These are phyloP conservation scores for Sebastes nivosus DNA, from an alignment of 2,797 vertebrate genomes.

Conservation along the genomic window DNA sequence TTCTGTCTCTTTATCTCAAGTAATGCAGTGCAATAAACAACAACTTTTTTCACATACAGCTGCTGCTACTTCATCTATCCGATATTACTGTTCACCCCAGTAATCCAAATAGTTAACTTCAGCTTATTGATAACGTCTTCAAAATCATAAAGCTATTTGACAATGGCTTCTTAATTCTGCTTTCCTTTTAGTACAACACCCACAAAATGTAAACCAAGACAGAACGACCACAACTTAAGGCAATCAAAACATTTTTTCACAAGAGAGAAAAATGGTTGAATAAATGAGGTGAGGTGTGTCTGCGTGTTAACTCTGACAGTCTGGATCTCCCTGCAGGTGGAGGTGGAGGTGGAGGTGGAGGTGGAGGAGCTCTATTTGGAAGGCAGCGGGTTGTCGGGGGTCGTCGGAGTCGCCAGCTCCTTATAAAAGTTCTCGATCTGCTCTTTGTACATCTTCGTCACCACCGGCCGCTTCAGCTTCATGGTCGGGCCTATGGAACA, in stretches of 20 bases:
- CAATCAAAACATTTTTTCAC: conserved; percentile 29
- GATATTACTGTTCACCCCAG: conserved; percentile 34
- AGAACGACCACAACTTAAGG: conserved; percentile 48
- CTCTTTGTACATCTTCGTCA: conserved; percentile 88
- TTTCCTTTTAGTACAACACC: conserved; percentile 33
- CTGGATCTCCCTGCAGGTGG: background rate
- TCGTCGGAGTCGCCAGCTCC: conserved; percentile 80
- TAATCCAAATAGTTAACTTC: conserved; percentile 60
- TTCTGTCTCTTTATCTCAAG: conserved; percentile 38
- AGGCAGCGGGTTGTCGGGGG: conserved; percentile 78
- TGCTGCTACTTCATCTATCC: conserved; percentile 45
- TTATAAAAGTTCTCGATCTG: conserved; percentile 89
- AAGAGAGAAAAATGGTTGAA: background rate
- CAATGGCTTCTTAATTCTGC: conserved; percentile 58
- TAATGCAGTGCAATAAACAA: conserved; percentile 47
- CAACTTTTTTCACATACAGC: conserved; percentile 6
- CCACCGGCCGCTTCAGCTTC: conserved; percentile 89
- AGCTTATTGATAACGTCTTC: conserved; percentile 14
- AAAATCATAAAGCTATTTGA: conserved; percentile 56
- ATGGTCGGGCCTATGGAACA: conserved; percentile 87
- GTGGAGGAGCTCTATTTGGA: conserved; percentile 61
- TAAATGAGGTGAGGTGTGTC: background rate
- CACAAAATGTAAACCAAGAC: conserved; percentile 66
- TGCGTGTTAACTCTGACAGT: background rate
- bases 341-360: too few relatives aligned